These are phyloP conservation scores for Gymnopithys bicolor DNA, from an alignment of 2,797 vertebrate species.

Conservation along the genomic window DNA sequence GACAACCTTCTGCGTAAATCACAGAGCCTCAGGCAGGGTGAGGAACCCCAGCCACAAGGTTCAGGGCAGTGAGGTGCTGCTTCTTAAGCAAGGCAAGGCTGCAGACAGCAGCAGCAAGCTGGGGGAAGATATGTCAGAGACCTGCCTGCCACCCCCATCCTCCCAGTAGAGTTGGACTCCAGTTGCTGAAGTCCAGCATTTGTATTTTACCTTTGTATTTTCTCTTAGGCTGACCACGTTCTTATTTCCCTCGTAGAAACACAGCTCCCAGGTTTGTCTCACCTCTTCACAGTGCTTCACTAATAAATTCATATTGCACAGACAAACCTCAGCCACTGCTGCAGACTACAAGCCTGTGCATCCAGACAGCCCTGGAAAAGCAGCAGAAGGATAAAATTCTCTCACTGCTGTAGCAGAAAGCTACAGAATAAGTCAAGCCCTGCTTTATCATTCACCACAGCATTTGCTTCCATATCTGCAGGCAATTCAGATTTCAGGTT, in stretches of 20 bases:
- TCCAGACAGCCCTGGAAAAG: rapidly evolving
- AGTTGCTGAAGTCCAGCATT: background rate
- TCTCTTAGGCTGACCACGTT: background rate
- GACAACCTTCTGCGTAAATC: background rate
- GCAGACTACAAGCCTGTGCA: rapidly evolving
- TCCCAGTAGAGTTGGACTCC: background rate
- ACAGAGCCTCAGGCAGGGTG: background rate
- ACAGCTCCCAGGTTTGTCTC: background rate
- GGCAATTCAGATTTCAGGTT: background rate
- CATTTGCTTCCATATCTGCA: background rate
- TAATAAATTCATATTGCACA: background rate
- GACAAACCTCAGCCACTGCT: background rate
- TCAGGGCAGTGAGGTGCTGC: background rate
- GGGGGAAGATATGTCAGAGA: background rate
- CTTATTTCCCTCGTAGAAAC: background rate
- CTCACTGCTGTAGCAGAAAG: background rate
- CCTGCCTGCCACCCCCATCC: rapidly evolving
- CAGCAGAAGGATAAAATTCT: rapidly evolving
- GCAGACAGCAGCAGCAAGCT: rapidly evolving
- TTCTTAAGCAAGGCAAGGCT: background rate
- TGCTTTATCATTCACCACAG: background rate
- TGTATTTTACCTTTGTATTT: background rate
- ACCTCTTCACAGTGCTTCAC: background rate
- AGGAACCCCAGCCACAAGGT: background rate
- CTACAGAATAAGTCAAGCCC: background rate